Evolutionary conservation across 2,797 vertebrate genomes (phyloP), one percentile per base, ranked within the genome.

Genomic region (Arctocebus calabarensis): DNA sequence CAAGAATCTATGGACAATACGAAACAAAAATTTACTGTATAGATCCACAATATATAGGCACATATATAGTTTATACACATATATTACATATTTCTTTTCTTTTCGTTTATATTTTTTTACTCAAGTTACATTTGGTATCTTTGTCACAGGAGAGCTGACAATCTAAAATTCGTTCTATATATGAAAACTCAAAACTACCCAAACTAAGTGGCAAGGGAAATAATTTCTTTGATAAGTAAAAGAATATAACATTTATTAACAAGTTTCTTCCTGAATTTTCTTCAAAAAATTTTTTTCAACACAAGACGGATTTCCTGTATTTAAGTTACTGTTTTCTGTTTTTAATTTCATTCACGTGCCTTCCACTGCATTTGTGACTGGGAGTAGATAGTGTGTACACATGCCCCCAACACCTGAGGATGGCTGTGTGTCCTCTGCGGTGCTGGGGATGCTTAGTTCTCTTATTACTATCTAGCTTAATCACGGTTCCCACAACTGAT

Each of bases 241-340:
- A 88, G 64, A 77, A 87, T 75, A 75, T 52, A 57, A 88, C 68
- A 73, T 88, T 95, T 88, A 74, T 93, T 95, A 93, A 85, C 17
- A 94, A 34, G 74, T 85, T 91, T 93, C 86, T 94, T 88, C 64
- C 43, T 78, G 48, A 78, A 57, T 93, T 84, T 92, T 92, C 95
- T 92, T 94, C 34, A 40, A 70, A 77, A 77, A 90, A 27, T 4
- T 48, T 81, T 61, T 74, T 66, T 27, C 13, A 81, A 70, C 55
- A 92, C 52, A 89, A 48, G 71, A 84, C 68, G 23, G 4, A 5
- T 66, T 96, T 90, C 59, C 48, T 88, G 32, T 70, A 78, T 34
- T 92, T 68, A 64, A 84, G 40, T 78, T 75, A 27, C 17, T 40
- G 43, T 83, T 97, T 88, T 84, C 66, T 75, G 29, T 74, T 97